Evolutionary conservation across 1,140 invertebrate species (phyloP).

Genomic region (Tribolium madens): DNA sequence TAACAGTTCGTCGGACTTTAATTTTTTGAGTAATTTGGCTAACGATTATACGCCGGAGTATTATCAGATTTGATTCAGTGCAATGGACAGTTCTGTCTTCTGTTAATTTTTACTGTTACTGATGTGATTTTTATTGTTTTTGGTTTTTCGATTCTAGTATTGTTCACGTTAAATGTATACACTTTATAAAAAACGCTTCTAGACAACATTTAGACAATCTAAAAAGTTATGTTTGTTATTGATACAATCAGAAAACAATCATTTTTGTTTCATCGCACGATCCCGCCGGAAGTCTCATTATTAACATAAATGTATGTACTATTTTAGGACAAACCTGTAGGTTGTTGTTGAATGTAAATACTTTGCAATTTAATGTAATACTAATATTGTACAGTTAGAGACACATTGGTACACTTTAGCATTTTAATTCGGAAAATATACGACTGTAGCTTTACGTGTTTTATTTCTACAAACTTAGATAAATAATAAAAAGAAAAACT

Average conservation of each 20-base stretch:
- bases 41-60: conserved; percentile 93
- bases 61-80: conserved; percentile 80
- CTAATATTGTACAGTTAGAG: conserved; percentile 59
- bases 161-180: conserved; percentile 36
- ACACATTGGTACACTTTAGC: conserved; percentile 57
- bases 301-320: conserved; percentile 59
- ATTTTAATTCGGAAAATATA: conserved; percentile 59
- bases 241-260: conserved; percentile 38
- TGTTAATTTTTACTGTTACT: conserved; percentile 55
- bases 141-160: conserved; percentile 33
- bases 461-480: conserved; percentile 29
- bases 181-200: conserved; percentile 35
- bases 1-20: conserved; percentile 91
- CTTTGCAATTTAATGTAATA: conserved; percentile 56
- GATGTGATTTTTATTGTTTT: conserved; percentile 46
- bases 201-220: conserved; percentile 30
- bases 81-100: conserved; percentile 54
- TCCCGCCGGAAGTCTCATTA: conserved; percentile 37
- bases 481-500: neutral
- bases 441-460: conserved; percentile 55
- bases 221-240: conserved; percentile 8
- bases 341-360: conserved; percentile 59
- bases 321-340: conserved; percentile 51
- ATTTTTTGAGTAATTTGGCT: conserved; percentile 89
- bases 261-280: conserved; percentile 36